These are phyloP conservation scores for Megamerina dolium DNA, from an alignment of 2,888 invertebrate genomes.

Conservation along the genomic window DNA sequence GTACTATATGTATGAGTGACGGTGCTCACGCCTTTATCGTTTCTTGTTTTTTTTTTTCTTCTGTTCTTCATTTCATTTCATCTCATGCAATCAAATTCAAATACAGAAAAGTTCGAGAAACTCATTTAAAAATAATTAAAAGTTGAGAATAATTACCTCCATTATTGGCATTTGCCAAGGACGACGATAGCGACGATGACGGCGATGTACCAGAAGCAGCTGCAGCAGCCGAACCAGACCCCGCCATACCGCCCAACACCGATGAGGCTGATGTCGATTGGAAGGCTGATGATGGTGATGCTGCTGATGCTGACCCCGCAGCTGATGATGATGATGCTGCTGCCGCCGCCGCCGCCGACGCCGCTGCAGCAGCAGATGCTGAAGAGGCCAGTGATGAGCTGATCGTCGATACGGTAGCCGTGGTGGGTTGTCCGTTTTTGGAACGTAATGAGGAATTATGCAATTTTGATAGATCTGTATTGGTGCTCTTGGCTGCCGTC, in stretches of 20 bases:
- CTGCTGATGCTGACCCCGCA: conserved; percentile 45
- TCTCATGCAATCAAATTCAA: no score
- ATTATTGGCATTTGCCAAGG: conserved; percentile 44
- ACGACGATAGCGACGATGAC: conserved; percentile 45
- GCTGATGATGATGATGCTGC: conserved; percentile 51
- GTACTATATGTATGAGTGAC: no score
- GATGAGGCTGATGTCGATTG: conserved; percentile 46
- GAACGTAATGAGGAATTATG: conserved; percentile 60
- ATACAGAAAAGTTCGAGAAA: no score
- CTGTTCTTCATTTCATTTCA: no score
- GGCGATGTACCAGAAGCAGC: conserved; percentile 51
- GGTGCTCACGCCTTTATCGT: no score
- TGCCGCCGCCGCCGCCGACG: conserved; percentile 45
- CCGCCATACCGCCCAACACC: conserved; percentile 52
- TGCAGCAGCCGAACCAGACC: conserved; percentile 58
- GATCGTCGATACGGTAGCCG: conserved; percentile 47
- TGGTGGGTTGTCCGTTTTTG: conserved; percentile 51
- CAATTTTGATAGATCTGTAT: conserved; percentile 65
- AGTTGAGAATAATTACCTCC: conserved; percentile 48
- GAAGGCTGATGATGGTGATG: conserved; percentile 51
- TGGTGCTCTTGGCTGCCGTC: conserved; percentile 62
- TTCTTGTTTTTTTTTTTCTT: no score
- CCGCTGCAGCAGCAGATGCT: conserved; percentile 57
- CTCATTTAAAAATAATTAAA: conserved; percentile 48
- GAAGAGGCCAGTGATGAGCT: conserved; percentile 56